Evolutionary conservation across 2,113 vertebrate species (phyloP), one percentile per base, ranked within the genome.

Genomic region (Urocynchramus pylzowi): DNA sequence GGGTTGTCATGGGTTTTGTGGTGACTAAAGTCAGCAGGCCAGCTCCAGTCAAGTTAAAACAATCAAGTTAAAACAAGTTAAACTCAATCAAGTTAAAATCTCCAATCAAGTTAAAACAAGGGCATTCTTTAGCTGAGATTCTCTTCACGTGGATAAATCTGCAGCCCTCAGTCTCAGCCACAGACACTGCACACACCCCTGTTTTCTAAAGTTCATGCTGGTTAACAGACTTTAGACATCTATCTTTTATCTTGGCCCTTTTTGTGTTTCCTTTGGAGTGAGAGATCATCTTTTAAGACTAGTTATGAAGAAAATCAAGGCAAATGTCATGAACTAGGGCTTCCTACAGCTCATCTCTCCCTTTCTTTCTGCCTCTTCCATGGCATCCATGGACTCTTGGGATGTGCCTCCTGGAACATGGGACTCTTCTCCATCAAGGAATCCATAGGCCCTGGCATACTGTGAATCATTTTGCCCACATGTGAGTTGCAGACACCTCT

Each of bases 161-260:
- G 17, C 59, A 86, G 37, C 31, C 26, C 7, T 52, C 6, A 1
- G 9, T 45, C 39, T 73, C 59, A 79, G 19, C n/a, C 3, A 17
- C 76, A 63, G 41, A 23, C 2, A 30, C 19, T 1, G 4, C 0
- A 0, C 37, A 79, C 28, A 54, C 6, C 24, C 71, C 35, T 89
- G 31, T 59, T 91, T 69, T 79, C 49, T n/a, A 27, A 39, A 87
- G 39, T 39, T 17, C 2, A 2, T 75, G 31, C 64, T 52, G 21
- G 26, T 81, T 71, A 41, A 49, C 35, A 82, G 28, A 61, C 12
- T 19, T 17, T 27, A 89, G 60, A 9, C 33, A 52, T 27, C 39
- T 47, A 21, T 59, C 9, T 82, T 78, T n/a, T 39, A 39, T 63
- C 61, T 84, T 64, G 27, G 21, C 30, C 35, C 30, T 70, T 89